Conservation (phyloP, 2,113 vertebrate genomes). For the Bagarius yarrelli region DNA sequence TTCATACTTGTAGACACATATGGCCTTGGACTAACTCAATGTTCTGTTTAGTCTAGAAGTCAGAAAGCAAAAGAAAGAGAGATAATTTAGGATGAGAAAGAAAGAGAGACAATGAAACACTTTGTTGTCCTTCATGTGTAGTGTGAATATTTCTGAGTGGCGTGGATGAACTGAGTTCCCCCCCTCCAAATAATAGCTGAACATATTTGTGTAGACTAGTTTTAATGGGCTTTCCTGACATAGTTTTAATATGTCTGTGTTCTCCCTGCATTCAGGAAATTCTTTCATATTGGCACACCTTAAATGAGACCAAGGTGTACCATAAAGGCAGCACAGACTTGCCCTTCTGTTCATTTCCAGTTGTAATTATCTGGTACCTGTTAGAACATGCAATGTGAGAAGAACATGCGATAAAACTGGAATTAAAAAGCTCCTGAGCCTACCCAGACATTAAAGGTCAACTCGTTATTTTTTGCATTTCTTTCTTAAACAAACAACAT, state of each 20-base stretch:
- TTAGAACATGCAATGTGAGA: background rate
- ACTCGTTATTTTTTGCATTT: background rate
- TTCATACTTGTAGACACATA: conserved; percentile 1
- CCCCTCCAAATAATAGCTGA: background rate
- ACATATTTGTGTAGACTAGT: background rate
- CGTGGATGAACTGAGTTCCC: background rate
- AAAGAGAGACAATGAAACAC: background rate
- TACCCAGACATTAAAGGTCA: background rate
- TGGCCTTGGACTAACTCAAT: conserved; percentile 9
- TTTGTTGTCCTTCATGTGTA: background rate
- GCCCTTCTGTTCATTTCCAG: too few relatives aligned
- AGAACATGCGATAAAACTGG: background rate
- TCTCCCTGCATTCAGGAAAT: too few relatives aligned
- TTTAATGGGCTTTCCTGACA: background rate
- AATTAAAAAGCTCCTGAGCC: background rate
- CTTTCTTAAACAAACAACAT: background rate
- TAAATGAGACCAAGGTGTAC: background rate
- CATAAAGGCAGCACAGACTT: background rate
- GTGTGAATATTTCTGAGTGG: background rate
- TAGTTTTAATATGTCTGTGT: background rate
- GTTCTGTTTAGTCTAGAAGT: conserved; percentile 21
- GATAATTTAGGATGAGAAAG: background rate
- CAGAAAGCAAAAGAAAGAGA: background rate
- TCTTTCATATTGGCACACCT: conserved; percentile 22
- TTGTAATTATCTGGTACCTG: background rate